These are phyloP conservation scores for Ruditapes philippinarum DNA, from an alignment of 1,140 invertebrate species.

Conservation along the genomic window DNA sequence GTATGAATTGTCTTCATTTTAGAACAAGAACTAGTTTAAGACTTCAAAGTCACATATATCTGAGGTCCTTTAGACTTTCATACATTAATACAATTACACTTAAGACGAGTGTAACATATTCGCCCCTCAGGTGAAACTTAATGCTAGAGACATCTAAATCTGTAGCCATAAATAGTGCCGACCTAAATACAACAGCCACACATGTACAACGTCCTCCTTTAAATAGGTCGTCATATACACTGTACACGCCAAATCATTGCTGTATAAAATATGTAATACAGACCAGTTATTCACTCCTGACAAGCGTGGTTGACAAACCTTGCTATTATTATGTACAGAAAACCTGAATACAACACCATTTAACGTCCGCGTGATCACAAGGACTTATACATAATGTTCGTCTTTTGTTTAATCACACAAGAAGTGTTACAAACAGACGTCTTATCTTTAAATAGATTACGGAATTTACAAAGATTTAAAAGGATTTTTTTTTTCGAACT, in stretches of 20 bases:
- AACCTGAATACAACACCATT: neutral
- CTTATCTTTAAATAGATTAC: neutral
- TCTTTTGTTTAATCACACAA: slow-evolving; percentile 12
- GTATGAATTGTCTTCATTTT: too few species aligned
- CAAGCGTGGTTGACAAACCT: neutral
- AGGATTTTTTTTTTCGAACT: too few species aligned
- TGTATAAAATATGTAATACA: neutral
- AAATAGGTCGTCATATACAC: neutral
- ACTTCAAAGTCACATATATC: too few species aligned
- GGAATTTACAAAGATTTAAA: neutral
- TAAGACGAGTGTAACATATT: too few species aligned
- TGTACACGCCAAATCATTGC: neutral
- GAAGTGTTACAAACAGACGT: neutral
- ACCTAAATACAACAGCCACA: too few species aligned
- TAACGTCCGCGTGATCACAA: neutral
- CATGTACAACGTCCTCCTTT: neutral
- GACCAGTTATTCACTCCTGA: neutral
- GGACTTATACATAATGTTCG: neutral
- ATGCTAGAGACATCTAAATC: too few species aligned
- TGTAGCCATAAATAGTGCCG: too few species aligned
- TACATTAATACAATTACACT: too few species aligned
- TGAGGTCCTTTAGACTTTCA: too few species aligned
- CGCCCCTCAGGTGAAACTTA: too few species aligned
- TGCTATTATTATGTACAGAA: neutral
- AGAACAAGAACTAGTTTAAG: too few species aligned